Evolutionary conservation across 2,797 vertebrate genomes (phyloP).

Genomic region (Crenuchus spilurus): DNA sequence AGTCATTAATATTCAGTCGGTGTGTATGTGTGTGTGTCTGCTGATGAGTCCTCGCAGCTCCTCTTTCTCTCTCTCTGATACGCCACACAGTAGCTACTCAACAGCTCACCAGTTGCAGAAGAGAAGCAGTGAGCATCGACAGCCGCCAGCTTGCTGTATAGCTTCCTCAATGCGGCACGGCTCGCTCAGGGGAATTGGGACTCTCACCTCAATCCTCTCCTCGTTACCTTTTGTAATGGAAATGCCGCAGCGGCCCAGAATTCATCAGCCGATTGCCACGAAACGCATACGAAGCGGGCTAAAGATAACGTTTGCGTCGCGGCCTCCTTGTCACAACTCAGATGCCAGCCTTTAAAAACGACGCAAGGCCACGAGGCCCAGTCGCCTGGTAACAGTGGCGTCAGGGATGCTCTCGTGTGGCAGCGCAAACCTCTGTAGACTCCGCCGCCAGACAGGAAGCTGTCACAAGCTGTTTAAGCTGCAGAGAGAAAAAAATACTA

Average conservation of each 20-base stretch:
- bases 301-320: slow-evolving; percentile 34
- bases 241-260: slow-evolving; percentile 36
- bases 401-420: slow-evolving; percentile 34
- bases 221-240: slow-evolving; percentile 55
- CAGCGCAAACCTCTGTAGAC: slow-evolving; percentile 44
- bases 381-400: slow-evolving; percentile 1
- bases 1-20: slow-evolving; percentile 42
- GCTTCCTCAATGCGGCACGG: slow-evolving; percentile 23
- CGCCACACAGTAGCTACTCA: neutral
- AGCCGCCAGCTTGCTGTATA: slow-evolving; percentile 24
- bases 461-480: slow-evolving; percentile 72
- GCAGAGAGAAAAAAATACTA: neutral
- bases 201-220: slow-evolving; percentile 56
- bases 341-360: neutral
- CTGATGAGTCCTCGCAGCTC: slow-evolving; percentile 47
- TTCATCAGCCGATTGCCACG: slow-evolving; percentile 17
- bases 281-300: slow-evolving; percentile 15
- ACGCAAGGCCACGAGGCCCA: slow-evolving; percentile 23
- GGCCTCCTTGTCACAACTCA: slow-evolving; percentile 12
- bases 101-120: slow-evolving; percentile 44
- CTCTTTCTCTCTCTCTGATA: slow-evolving; percentile 22
- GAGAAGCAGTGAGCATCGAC: slow-evolving; percentile 37
- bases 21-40: slow-evolving; percentile 12
- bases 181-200: slow-evolving; percentile 47
- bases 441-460: slow-evolving; percentile 57